Percentiles rank a stretch among this genome's conserved stretches.
These are phyloP conservation scores for Cerastis leucographa DNA, from an alignment of 2,888 invertebrate species.

Conservation along the genomic window DNA sequence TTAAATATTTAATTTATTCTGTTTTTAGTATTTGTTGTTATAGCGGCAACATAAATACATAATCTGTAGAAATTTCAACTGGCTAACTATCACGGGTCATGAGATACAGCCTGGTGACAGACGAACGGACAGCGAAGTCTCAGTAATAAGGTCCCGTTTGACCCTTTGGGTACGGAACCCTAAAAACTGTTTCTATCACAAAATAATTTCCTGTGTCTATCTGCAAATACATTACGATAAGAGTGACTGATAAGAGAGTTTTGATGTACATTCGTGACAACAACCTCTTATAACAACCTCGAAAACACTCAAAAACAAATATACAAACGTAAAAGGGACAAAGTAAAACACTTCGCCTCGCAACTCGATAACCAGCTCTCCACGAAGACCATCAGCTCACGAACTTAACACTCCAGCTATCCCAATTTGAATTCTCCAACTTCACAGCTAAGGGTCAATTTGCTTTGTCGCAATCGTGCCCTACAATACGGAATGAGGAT, in stretches of 20 bases:
- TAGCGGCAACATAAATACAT: too few relatives aligned
- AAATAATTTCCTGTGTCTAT: neutral
- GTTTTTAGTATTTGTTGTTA: too few relatives aligned
- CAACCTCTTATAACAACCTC: neutral
- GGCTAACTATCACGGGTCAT: too few relatives aligned
- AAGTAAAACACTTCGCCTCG: conserved; percentile 52
- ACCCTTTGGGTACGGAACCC: too few relatives aligned
- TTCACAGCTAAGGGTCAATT: conserved; percentile 61
- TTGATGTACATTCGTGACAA: neutral
- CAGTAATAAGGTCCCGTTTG: too few relatives aligned
- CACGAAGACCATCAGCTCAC: conserved; percentile 68
- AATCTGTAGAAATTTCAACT: too few relatives aligned
- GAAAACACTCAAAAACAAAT: conserved; percentile 29
- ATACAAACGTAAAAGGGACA: conserved; percentile 38
- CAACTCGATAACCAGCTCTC: conserved; percentile 66
- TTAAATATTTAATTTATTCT: too few relatives aligned
- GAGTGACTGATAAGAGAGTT: neutral
- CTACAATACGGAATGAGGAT: conserved; percentile 79
- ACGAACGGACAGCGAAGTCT: too few relatives aligned
- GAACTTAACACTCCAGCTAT: conserved; percentile 64
- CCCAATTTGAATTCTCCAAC: conserved; percentile 66
- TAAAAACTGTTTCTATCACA: neutral
- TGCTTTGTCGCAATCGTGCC: conserved; percentile 63
- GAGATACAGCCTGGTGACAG: too few relatives aligned
- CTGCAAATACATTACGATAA: neutral